Conservation (phyloP, 2,888 invertebrate genomes). For the Lasioglossum vierecki region DNA sequence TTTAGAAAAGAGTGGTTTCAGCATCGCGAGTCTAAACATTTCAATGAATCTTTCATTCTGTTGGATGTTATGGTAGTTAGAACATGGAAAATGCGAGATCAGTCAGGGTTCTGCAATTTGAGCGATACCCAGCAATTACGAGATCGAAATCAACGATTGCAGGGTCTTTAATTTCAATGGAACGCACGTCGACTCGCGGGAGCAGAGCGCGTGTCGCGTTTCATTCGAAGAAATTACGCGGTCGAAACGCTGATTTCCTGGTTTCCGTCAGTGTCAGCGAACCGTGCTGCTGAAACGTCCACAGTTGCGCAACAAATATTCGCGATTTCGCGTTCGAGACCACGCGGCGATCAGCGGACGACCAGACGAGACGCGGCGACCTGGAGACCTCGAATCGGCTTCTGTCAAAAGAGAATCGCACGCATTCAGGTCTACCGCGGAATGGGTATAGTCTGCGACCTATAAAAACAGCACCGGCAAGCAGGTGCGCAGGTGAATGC, state of each 20-base stretch:
- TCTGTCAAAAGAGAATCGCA: conserved; percentile 63
- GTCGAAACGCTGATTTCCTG: background rate
- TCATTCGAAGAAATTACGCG: background rate
- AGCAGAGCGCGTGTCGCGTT: conserved; percentile 1
- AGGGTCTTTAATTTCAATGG: background rate
- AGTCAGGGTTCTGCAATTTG: background rate
- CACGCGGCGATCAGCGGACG: conserved; percentile 38
- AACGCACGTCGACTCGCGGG: background rate
- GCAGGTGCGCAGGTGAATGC: conserved; percentile 5
- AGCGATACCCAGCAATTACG: background rate
- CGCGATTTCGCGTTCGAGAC: conserved; percentile 58
- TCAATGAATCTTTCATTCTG: too few relatives aligned
- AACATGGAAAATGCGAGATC: background rate
- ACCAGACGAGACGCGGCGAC: conserved; percentile 55
- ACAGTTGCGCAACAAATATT: conserved; percentile 60
- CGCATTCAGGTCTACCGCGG: conserved; percentile 26
- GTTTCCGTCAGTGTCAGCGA: conserved; percentile 5
- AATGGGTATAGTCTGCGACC: conserved; percentile 61
- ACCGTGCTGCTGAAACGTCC: background rate
- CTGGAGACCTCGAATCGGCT: conserved; percentile 67
- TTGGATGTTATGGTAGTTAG: too few relatives aligned
- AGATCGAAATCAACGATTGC: background rate
- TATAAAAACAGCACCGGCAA: conserved; percentile 55
- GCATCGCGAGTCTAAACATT: too few relatives aligned
- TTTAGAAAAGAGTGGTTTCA: too few relatives aligned